phyloP scores from a whole-genome alignment of 35 echinoderm and acorn worm genomes.

The Nesometra sesokonis region DNA sequence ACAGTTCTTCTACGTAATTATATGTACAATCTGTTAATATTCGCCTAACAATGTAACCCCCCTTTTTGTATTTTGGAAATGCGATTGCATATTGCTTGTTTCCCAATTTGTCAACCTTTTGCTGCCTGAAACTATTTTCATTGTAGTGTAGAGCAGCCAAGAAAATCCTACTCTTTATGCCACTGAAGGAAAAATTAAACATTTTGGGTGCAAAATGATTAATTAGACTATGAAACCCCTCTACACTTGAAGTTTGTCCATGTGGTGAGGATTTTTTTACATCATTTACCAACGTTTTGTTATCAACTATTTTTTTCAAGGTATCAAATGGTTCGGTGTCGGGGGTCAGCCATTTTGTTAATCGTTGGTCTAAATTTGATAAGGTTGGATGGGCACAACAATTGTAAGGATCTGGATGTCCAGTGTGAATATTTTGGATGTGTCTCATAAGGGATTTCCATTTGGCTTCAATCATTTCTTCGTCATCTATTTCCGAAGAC shows the following conservation, averaged over 20 bases:
- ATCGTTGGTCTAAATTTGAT: too few species aligned
- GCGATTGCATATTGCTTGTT: not conserved
- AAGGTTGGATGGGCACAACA: too few species aligned
- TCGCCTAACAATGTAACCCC: not conserved
- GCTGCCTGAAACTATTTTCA: not conserved
- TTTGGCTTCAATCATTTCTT: not conserved
- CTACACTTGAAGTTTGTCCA: slow-evolving; percentile 55
- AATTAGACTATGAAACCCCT: slow-evolving; percentile 44
- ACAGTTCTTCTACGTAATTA: not conserved
- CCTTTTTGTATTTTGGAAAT: slow-evolving; percentile 3
- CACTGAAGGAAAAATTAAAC: slow-evolving; percentile 30
- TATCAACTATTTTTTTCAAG: slow-evolving; percentile 6
- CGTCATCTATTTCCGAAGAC: not conserved
- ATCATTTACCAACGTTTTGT: slow-evolving; percentile 18
- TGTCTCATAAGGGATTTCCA: too few species aligned
- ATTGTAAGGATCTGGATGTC: too few species aligned
- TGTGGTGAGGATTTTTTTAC: slow-evolving; percentile 19
- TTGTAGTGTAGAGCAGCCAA: not conserved
- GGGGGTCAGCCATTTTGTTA: not conserved
- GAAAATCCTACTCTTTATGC: slow-evolving; percentile 48
- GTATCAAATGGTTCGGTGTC: slow-evolving; percentile 39
- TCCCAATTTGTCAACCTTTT: not conserved
- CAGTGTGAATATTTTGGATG: too few species aligned
- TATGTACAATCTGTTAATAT: not conserved
- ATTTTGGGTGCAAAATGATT: slow-evolving; percentile 54